Evolutionary conservation across 2,113 vertebrate species (phyloP).

Genomic region (Pungitius pungitius): DNA sequence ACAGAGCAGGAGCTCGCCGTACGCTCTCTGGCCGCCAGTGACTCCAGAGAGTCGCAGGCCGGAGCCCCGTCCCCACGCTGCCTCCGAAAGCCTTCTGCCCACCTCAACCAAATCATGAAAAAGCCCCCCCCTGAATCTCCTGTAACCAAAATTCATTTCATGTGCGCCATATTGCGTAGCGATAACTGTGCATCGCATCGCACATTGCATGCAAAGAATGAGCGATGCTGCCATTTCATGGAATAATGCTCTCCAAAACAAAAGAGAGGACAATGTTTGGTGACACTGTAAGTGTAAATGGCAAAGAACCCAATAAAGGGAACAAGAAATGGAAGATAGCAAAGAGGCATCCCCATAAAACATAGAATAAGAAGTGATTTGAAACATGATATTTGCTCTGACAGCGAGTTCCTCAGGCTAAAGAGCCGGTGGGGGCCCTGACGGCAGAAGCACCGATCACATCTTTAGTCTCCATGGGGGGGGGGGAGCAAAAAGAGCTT

Average conservation of each 20-base stretch:
- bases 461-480: conserved; percentile 37
- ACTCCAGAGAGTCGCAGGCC: conserved; percentile 58
- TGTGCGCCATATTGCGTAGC: conserved; percentile 3
- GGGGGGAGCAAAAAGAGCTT: conserved; percentile 6
- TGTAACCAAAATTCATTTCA: conserved; percentile 25
- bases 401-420: conserved; percentile 33
- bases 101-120: conserved; percentile 41
- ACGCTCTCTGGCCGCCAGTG: conserved; percentile 59
- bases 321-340: background rate
- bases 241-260: background rate
- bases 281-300: background rate
- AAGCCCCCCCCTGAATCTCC: conserved; percentile 2
- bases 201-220: too few species aligned
- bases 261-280: background rate
- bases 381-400: background rate
- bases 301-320: background rate
- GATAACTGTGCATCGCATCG: background rate
- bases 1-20: conserved; percentile 54
- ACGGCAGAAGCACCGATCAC: conserved; percentile 35
- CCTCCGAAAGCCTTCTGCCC: conserved; percentile 60
- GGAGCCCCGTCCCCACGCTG: conserved; percentile 58
- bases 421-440: conserved; percentile 33
- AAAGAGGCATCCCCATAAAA: background rate
- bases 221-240: background rate
- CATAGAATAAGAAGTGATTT: conserved; percentile 10